Conservation (phyloP, 2,113 vertebrate species). For the Entelurus aequoreus region DNA sequence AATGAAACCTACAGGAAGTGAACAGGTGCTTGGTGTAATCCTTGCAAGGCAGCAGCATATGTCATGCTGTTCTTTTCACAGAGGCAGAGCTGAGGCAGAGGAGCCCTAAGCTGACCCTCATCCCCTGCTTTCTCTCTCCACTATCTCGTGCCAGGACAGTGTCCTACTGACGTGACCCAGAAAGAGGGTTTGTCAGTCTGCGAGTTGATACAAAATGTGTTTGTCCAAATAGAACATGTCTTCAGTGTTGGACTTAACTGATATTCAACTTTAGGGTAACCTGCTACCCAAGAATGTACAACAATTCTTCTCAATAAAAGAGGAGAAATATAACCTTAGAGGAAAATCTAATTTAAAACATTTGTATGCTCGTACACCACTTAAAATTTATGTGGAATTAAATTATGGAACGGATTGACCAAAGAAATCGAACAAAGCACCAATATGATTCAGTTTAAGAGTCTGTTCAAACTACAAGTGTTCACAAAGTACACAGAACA, state of each 20-base stretch:
- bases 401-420: too few species aligned
- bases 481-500: too few species aligned
- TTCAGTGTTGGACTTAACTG: neutral
- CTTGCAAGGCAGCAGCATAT: constrained; percentile 55
- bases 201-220: neutral
- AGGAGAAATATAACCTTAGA: too few species aligned
- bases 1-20: constrained; percentile 26
- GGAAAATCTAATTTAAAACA: too few species aligned
- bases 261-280: neutral
- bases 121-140: constrained; percentile 18
- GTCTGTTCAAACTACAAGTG: too few species aligned
- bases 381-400: too few species aligned
- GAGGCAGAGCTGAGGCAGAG: constrained; percentile 32
- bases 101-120: constrained; percentile 39
- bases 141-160: constrained; percentile 31
- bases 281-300: neutral
- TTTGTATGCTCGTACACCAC: too few species aligned
- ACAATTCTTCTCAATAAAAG: too few species aligned
- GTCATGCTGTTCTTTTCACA: constrained; percentile 50
- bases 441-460: too few species aligned
- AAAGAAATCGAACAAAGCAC: too few species aligned
- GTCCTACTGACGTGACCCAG: constrained; percentile 36
- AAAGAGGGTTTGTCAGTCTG: constrained; percentile 29
- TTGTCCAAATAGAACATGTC: neutral
- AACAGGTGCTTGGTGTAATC: constrained; percentile 63